These are phyloP conservation scores for Amphimallon solstitiale DNA, from an alignment of 2,888 invertebrate species.

Conservation along the genomic window DNA sequence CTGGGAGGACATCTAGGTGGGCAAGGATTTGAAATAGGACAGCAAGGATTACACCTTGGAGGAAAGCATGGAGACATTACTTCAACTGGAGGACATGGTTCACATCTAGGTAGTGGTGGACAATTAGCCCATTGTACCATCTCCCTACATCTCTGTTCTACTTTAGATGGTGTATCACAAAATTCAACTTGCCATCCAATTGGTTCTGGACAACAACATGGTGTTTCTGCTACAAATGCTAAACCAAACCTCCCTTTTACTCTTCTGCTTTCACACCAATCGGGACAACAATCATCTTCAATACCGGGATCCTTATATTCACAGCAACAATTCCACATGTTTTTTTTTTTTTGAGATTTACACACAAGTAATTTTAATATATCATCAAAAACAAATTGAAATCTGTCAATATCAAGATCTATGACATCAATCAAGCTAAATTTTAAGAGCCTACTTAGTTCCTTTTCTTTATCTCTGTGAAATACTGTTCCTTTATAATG, in stretches of 20 bases:
- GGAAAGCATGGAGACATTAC: constrained; percentile 42
- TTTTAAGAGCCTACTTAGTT: constrained; percentile 18
- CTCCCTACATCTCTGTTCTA: constrained; percentile 55
- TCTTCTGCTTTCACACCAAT: constrained; percentile 39
- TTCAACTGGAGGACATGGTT: constrained; percentile 46
- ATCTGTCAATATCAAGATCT: no score
- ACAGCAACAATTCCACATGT: constrained; percentile 39
- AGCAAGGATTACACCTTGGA: constrained; percentile 46
- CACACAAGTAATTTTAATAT: constrained; percentile 28
- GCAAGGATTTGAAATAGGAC: constrained; percentile 44
- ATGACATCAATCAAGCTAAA: background rate
- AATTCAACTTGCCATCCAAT: constrained; percentile 60
- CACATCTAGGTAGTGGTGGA: constrained; percentile 51
- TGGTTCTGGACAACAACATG: constrained; percentile 52
- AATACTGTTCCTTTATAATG: constrained; percentile 87
- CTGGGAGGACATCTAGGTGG: constrained; percentile 39
- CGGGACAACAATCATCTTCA: constrained; percentile 36
- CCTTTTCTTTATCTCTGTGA: constrained; percentile 77
- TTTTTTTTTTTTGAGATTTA: constrained; percentile 31
- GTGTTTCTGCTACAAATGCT: constrained; percentile 57
- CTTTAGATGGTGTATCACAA: constrained; percentile 56
- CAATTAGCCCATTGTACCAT: constrained; percentile 58
- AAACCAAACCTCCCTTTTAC: constrained; percentile 58
- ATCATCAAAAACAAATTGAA: background rate
- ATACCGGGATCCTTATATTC: constrained; percentile 17